Evolutionary conservation across 2,888 invertebrate species (phyloP).

Genomic region (Gibbula magus): DNA sequence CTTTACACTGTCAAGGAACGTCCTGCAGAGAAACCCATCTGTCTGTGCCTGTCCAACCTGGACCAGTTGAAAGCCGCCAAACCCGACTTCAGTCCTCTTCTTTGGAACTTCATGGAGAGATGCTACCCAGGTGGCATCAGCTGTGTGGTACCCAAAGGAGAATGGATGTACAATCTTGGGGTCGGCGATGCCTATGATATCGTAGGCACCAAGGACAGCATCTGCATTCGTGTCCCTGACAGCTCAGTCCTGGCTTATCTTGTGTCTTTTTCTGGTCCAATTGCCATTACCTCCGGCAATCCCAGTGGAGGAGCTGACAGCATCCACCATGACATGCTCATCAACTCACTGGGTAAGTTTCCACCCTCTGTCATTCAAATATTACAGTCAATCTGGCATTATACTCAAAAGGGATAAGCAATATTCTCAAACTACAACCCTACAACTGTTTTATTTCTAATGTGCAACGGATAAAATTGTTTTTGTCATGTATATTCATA

Average conservation of each 20-base stretch:
- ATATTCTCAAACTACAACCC: background rate
- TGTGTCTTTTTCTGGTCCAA: conserved; percentile 52
- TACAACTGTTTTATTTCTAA: too few species aligned
- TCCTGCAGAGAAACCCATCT: conserved; percentile 61
- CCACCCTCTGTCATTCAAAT: background rate
- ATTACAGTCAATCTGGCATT: background rate
- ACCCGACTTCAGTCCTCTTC: conserved; percentile 51
- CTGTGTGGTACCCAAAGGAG: conserved; percentile 58
- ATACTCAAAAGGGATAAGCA: background rate
- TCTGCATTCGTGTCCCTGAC: conserved; percentile 58
- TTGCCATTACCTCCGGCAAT: conserved; percentile 59
- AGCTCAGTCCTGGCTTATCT: conserved; percentile 55
- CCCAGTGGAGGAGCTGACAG: conserved; percentile 60
- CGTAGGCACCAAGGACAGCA: conserved; percentile 52
- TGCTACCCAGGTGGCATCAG: conserved; percentile 60
- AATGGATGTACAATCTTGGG: conserved; percentile 49
- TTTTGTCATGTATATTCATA: too few species aligned
- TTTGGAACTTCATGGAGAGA: conserved; percentile 55
- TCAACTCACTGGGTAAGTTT: conserved; percentile 49
- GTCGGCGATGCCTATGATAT: conserved; percentile 42
- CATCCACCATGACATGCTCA: conserved; percentile 56
- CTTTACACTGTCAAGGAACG: conserved; percentile 55
- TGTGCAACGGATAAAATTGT: too few species aligned
- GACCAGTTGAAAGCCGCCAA: conserved; percentile 51
- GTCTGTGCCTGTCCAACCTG: conserved; percentile 56